These are phyloP conservation scores for Lysiphlebus fabarum DNA, from an alignment of 1,140 invertebrate genomes.

Conservation along the genomic window DNA sequence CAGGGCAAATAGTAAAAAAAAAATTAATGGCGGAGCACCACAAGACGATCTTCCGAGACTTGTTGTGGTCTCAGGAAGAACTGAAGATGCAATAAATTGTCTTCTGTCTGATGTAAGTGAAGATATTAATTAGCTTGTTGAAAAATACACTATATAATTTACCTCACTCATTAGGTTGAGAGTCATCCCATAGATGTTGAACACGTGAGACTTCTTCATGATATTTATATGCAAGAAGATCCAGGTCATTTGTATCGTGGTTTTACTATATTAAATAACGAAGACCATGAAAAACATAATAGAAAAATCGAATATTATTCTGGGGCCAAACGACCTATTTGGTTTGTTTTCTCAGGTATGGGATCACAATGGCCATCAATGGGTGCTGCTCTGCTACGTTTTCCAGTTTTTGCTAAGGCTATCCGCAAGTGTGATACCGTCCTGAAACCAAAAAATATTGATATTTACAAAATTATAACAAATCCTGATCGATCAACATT, in stretches of 20 bases:
- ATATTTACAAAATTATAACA: conserved; percentile 77
- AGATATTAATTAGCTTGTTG: background rate
- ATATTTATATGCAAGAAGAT: conserved; percentile 57
- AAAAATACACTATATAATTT: too few relatives aligned
- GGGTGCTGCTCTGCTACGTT: conserved; percentile 64
- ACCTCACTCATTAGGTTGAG: conserved; percentile 31
- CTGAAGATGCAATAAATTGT: conserved; percentile 67
- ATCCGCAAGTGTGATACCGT: conserved; percentile 69
- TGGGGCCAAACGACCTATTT: conserved; percentile 67
- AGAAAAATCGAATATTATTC: conserved; percentile 60
- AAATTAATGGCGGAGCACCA: conserved; percentile 53
- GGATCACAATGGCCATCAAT: conserved; percentile 86
- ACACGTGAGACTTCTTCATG: conserved; percentile 56
- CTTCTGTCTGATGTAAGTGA: conserved; percentile 63
- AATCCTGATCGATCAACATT: conserved; percentile 70
- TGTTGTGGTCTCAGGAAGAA: conserved; percentile 65
- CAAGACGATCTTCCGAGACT: conserved; percentile 61
- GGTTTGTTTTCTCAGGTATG: conserved; percentile 90
- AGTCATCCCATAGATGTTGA: conserved; percentile 59
- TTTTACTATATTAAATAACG: conserved; percentile 53
- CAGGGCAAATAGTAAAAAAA: conserved; percentile 55
- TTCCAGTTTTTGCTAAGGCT: conserved; percentile 63
- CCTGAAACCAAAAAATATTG: conserved; percentile 70
- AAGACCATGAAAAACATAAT: conserved; percentile 43
- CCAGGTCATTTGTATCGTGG: conserved; percentile 62